phyloP scores from a whole-genome alignment of 1,140 invertebrate species.

The Copidosoma floridanum region DNA sequence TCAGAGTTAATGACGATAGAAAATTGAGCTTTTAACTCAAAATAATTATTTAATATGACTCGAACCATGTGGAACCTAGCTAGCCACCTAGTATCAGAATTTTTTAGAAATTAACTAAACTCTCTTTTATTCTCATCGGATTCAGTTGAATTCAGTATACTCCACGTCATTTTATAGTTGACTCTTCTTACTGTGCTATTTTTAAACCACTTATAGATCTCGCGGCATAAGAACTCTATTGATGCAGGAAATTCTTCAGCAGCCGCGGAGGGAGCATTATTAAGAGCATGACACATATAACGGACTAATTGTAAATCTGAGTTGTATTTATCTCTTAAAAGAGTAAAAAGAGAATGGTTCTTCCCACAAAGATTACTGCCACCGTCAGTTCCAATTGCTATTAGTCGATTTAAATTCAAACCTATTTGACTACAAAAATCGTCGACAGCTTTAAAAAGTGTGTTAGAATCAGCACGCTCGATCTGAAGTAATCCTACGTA shows the following conservation, averaged over 20 bases:
- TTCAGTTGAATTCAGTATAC: slow-evolving; percentile 22
- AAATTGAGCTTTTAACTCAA: slow-evolving; percentile 44
- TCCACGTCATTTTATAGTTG: slow-evolving; percentile 24
- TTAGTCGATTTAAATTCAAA: slow-evolving; percentile 34
- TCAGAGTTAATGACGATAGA: slow-evolving; percentile 25
- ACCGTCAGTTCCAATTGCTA: slow-evolving; percentile 44
- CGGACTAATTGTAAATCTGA: slow-evolving; percentile 27
- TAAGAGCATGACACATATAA: slow-evolving; percentile 31
- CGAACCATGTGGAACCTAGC: slow-evolving; percentile 36
- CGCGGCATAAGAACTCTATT: slow-evolving; percentile 30
- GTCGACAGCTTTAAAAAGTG: slow-evolving; percentile 10
- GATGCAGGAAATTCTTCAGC: slow-evolving; percentile 30
- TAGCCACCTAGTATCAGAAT: slow-evolving; percentile 46
- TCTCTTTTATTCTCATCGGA: slow-evolving; percentile 16
- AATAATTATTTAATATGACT: slow-evolving; percentile 43
- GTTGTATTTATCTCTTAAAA: slow-evolving; percentile 25
- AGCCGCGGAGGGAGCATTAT: slow-evolving; percentile 32
- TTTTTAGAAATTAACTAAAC: slow-evolving; percentile 43
- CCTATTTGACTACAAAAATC: slow-evolving; percentile 13
- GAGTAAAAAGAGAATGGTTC: slow-evolving; percentile 23
- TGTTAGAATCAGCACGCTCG: slow-evolving; percentile 11
- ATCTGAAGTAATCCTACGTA: slow-evolving; percentile 35
- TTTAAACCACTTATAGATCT: slow-evolving; percentile 34
- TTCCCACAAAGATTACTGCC: slow-evolving; percentile 30
- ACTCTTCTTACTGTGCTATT: slow-evolving; percentile 26